Base-by-base conservation (phyloP, 2,797 vertebrate genomes). In the Anguilla anguilla region DNA sequence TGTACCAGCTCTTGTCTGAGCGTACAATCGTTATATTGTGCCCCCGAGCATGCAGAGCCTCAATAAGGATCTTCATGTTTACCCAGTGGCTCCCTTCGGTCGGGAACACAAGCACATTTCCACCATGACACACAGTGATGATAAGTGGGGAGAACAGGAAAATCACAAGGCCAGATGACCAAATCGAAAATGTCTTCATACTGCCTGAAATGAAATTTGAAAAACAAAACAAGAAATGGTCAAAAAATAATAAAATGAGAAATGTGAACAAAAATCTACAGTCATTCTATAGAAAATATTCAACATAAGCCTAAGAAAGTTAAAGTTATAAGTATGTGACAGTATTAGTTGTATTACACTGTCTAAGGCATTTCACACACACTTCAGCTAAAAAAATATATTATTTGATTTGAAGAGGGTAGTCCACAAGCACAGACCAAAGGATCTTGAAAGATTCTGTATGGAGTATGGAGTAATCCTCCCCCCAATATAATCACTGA, bases 1-100 rank as follows among this genome's bases (percentile, higher is more conserved):
- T 86, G 57, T 89, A 90, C 6, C 86, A 25, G 55, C 35, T 87
- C 59, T 67, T 87, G 11, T 85, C 82, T 13, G 86, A 55, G 43
- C 86, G 55, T 6, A 87, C 46, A 31, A 91, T 87, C 0, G 90
- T 91, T 19, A 91, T 22, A 28, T 88, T 53, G 25, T 91, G 90
- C 3, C 85, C 88, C 83, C 87, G 84, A 55, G 83, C 39, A 5
- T 84, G 28, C 83, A 91, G 79, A 51, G 90, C 90, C 85, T 90
- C 84, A n/a, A 91, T 69, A 15, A 91, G 89, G 28, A 89, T 85
- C 19, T 91, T 91, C 49, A 91, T 91, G 46, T 87, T 89, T 25
- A 91, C 84, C 90, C 90, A 91, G 82, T 91, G 91, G 87, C 91
- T 91, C n/a, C 89, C 88, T 10, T 91, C 91, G 4, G 88, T 79